phyloP scores from a whole-genome alignment of 2,888 invertebrate species.

The Venusia cambrica region DNA sequence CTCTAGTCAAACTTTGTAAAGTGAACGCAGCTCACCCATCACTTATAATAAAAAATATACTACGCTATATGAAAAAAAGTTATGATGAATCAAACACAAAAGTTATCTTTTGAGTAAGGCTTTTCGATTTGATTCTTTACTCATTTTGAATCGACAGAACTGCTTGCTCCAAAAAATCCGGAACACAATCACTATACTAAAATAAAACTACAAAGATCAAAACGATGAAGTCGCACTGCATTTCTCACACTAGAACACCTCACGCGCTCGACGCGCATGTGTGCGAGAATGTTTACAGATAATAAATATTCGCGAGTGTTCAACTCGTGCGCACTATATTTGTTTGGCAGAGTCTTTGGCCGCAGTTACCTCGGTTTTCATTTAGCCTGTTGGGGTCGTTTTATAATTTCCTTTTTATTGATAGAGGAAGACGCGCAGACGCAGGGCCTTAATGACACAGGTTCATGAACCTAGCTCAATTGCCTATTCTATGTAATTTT shows the following conservation, averaged over 20 bases:
- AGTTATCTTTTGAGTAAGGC: too few species aligned
- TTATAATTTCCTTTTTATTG: constrained; percentile 17
- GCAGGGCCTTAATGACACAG: constrained; percentile 7
- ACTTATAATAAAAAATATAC: too few species aligned
- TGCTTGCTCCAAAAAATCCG: too few species aligned
- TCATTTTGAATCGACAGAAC: too few species aligned
- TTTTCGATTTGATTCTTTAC: too few species aligned
- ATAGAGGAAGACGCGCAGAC: constrained; percentile 14
- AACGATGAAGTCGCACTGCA: constrained; percentile 25
- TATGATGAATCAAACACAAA: too few species aligned
- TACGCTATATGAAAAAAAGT: too few species aligned
- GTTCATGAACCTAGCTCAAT: constrained; percentile 7
- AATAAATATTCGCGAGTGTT: constrained; percentile 71
- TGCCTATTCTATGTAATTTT: too few species aligned
- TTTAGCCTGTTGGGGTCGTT: constrained; percentile 36
- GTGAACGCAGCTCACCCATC: too few species aligned
- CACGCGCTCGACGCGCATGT: constrained; percentile 29
- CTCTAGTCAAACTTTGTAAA: too few species aligned
- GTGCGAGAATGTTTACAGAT: constrained; percentile 63
- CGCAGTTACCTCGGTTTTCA: constrained; percentile 38
- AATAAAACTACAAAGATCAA: constrained; percentile 37
- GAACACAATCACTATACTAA: too few species aligned
- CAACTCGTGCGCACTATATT: constrained; percentile 70
- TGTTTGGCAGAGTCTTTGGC: constrained; percentile 53
- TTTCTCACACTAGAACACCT: constrained; percentile 34